Conservation (phyloP, 2,113 vertebrate genomes). For the Sus scrofa region DNA sequence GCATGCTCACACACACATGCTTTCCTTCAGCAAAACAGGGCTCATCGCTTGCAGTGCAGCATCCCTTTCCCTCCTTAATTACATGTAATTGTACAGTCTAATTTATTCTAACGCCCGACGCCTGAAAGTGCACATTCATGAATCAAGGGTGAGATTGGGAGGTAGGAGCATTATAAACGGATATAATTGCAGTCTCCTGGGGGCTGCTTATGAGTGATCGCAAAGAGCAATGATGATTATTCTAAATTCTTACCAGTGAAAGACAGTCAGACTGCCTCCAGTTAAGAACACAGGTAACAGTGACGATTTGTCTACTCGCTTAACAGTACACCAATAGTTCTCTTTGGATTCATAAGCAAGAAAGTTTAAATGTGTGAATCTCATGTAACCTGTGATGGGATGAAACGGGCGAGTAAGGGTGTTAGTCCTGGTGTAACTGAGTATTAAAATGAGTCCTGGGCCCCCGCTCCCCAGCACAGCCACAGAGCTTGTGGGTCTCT, state of each 20-base stretch:
- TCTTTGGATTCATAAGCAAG: constrained; percentile 55
- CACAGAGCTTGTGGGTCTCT: constrained; percentile 63
- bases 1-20: background rate
- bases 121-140: constrained; percentile 71
- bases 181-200: constrained; percentile 69
- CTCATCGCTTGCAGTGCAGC: constrained; percentile 33
- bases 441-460: constrained; percentile 70
- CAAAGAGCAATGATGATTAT: constrained; percentile 8
- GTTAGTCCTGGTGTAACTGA: constrained; percentile 64
- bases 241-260: constrained; percentile 47
- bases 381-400: constrained; percentile 34
- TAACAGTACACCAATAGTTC: constrained; percentile 50
- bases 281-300: constrained; percentile 35
- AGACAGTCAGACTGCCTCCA: background rate
- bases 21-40: constrained; percentile 49
- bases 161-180: constrained; percentile 73
- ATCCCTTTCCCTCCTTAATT: constrained; percentile 65
- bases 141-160: constrained; percentile 72
- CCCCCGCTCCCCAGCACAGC: background rate
- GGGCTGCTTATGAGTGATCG: constrained; percentile 45
- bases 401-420: constrained; percentile 45
- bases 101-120: constrained; percentile 77
- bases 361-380: constrained; percentile 72
- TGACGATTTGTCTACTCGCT: constrained; percentile 42
- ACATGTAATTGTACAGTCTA: constrained; percentile 74